Evolutionary conservation across 2,888 invertebrate genomes (phyloP), one percentile per base, ranked within the genome.

Genomic region (Dryobotodes eremita): DNA sequence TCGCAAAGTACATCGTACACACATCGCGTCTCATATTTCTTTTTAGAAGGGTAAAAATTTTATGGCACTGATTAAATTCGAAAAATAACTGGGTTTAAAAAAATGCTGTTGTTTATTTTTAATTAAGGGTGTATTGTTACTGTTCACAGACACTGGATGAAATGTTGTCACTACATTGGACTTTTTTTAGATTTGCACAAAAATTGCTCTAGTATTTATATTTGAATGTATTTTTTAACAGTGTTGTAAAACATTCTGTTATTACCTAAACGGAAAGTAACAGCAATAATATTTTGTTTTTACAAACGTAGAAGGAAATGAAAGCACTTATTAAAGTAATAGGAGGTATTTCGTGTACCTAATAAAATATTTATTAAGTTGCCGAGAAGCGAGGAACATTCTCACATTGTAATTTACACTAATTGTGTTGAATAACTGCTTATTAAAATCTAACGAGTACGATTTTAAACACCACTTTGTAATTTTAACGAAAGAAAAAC

Each of bases 351-450:
- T 42, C 5, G 20, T 48, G 31, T 68, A 61, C 36, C 17, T n/a
- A 26, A 31, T 86, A 10, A 64, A 86, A 69, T 69, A 86, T 83
- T 71, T 26, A 74, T 13, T 48, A 55, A 59, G 31, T 55, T 11
- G 23, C 23, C 26, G 8, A 46, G 36, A 46, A 62, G 7, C 11
- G 53, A 62, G 23, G 48, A 48, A 55, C 8, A 62, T 55, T 65
- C 17, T 36, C 15, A 57, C 55, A 36, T 36, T 65, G 20, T 69
- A 57, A 71, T 82, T 73, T 26, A 65, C 4, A 46, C 6, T 57
- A 36, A 64, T 50, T 2, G 26, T 62, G 17, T 73, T 59, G 7
- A 72, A 64, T 75, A 42, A 36, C 20, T 15, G 36, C 20, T 62
- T 46, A 65, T 20, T 48, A 53, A 53, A n/a, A 42, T 68, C 3